Evolutionary conservation across 1,140 invertebrate species (phyloP), one percentile per base, ranked within the genome.

Genomic region (Zaprionus inermis): DNA sequence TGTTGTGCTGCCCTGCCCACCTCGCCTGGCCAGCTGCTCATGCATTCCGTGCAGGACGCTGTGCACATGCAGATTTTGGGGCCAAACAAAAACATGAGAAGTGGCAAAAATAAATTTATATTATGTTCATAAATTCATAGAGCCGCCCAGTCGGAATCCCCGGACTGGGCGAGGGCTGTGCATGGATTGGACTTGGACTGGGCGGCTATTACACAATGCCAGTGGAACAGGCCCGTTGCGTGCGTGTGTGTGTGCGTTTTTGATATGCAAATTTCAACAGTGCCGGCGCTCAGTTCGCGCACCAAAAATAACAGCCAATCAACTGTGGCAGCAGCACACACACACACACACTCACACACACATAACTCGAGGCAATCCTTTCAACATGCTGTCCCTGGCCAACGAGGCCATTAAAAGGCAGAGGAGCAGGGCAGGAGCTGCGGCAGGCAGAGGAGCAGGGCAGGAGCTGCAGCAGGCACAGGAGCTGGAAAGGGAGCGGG

Each of bases 71-170:
- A 88, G 83, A 88, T 88, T 89, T 88, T 63, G 73, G 65, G 75
- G 71, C 60, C 55, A 64, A 89, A 88, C 84, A 88, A 89, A 89
- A 89, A 89, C 84, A 89, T 89, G 84, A 79, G 81, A 86, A 86
- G 83, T 83, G 76, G 88, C 89, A 91, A 91, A 86, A 91, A 91
- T 91, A 91, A 91, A 91, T 91, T 91, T 91, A 91, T 91, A 91
- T 91, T 91, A 91, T 91, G 89, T 91, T 91, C 89, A 91, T 91
- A 91, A 91, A 91, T 91, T 91, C 89, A 91, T 89, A 89, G 81
- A 91, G 85, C 88, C 46, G 60, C 59, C 68, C 72, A 59, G 61
- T 46, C 18, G 44, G 18, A 20, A 6, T 2, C 18, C 58, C 44
- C 4, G 36, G n/a, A 32, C 24, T 46, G 44, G 49, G 18, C 16